Evolutionary conservation across 2,888 invertebrate genomes (phyloP).

Genomic region (Philhelius pedissequus): DNA sequence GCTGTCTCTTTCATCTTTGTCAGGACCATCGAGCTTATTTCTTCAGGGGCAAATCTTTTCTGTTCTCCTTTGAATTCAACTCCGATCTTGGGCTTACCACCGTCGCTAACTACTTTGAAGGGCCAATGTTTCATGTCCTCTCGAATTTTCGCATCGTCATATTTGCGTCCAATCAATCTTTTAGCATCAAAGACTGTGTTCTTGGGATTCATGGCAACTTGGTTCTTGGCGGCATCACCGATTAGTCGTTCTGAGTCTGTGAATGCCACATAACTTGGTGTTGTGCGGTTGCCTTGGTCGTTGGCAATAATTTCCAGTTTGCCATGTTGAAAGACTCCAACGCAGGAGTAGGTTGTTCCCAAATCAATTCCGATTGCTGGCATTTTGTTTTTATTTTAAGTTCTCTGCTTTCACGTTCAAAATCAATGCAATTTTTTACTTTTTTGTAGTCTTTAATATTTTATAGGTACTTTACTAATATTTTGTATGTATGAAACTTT

Average conservation of each 20-base stretch:
- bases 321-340: conserved; percentile 87
- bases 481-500: neutral
- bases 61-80: conserved; percentile 91
- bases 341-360: conserved; percentile 91
- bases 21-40: conserved; percentile 93
- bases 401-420: neutral
- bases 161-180: conserved; percentile 93
- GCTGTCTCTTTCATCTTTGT: conserved; percentile 92
- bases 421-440: neutral
- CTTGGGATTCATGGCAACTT: conserved; percentile 90
- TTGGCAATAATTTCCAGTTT: conserved; percentile 89
- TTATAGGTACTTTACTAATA: neutral
- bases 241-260: conserved; percentile 89
- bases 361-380: conserved; percentile 89
- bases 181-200: conserved; percentile 95
- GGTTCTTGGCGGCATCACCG: conserved; percentile 89
- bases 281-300: conserved; percentile 87
- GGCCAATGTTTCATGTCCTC: conserved; percentile 95
- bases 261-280: conserved; percentile 87
- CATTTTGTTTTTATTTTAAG: conserved; percentile 63
- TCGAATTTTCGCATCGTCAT: conserved; percentile 91
- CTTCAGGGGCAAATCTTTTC: conserved; percentile 92
- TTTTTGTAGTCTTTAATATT: neutral
- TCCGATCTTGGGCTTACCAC: conserved; percentile 88
- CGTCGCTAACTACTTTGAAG: conserved; percentile 89